These are phyloP conservation scores for Gobiocypris rarus DNA, from an alignment of 2,113 vertebrate species.

Conservation along the genomic window DNA sequence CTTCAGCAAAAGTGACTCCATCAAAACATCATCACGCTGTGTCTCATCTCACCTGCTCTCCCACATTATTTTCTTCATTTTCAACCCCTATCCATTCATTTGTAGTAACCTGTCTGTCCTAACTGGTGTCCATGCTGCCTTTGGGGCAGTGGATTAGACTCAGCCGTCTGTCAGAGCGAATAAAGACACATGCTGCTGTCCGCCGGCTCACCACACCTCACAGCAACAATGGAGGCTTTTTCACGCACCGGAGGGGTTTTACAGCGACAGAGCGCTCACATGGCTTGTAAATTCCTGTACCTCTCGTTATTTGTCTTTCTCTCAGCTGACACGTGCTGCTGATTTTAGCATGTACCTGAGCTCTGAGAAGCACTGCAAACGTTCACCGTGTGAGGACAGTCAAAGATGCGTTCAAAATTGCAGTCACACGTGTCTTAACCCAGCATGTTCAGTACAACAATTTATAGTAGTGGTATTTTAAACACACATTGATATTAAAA, in stretches of 20 bases:
- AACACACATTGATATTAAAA: neutral
- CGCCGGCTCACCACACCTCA: conserved; percentile 61
- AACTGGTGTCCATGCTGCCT: conserved; percentile 44
- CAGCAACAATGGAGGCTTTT: conserved; percentile 72
- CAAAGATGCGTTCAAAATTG: neutral
- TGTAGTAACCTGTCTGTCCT: conserved; percentile 48
- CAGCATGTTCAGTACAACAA: neutral
- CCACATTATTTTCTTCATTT: conserved; percentile 69
- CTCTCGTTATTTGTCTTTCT: conserved; percentile 43
- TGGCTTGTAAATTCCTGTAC: conserved; percentile 67
- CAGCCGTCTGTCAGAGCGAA: conserved; percentile 57
- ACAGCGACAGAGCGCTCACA: conserved; percentile 61
- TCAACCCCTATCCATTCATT: conserved; percentile 58
- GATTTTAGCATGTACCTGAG: conserved; percentile 36
- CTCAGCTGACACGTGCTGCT: conserved; percentile 53
- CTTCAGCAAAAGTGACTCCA: neutral
- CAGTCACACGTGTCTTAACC: neutral
- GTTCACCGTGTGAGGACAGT: neutral
- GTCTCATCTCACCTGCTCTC: conserved; percentile 65
- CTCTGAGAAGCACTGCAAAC: neutral
- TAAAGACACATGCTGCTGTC: conserved; percentile 58
- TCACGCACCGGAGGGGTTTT: conserved; percentile 64
- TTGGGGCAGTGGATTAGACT: conserved; percentile 5
- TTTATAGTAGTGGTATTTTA: neutral
- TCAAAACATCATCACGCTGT: neutral